Percentiles rank a stretch among this genome's conserved stretches.
Conservation (phyloP, 2,113 vertebrate species). For the Platichthys flesus region DNA sequence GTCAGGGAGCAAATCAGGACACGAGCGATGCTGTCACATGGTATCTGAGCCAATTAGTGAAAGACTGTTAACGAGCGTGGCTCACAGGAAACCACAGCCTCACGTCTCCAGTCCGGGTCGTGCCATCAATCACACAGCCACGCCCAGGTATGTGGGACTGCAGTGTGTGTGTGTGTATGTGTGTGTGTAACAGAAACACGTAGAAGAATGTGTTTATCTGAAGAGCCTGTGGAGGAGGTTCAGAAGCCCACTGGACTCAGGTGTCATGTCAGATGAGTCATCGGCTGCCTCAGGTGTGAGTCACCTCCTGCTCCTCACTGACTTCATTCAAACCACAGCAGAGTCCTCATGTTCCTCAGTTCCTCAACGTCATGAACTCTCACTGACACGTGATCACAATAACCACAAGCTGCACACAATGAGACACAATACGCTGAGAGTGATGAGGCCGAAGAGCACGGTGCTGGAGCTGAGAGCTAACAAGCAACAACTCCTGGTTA, state of each 20-base stretch:
- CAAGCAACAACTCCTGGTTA: too few species aligned
- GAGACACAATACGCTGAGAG: too few species aligned
- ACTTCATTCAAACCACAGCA: too few species aligned
- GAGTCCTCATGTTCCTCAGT: neutral
- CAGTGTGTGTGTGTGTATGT: neutral
- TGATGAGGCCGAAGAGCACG: too few species aligned
- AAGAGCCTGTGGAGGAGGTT: neutral
- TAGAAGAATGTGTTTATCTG: slow-evolving; percentile 44
- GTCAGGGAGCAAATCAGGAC: neutral
- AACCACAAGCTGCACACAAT: too few species aligned
- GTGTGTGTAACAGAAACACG: neutral
- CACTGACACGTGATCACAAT: too few species aligned
- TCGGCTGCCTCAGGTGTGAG: slow-evolving; percentile 47
- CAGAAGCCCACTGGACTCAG: neutral
- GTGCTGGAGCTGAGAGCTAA: neutral
- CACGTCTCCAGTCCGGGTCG: neutral
- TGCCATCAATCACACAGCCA: slow-evolving; percentile 36
- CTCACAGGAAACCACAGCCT: slow-evolving; percentile 21
- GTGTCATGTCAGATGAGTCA: slow-evolving; percentile 53
- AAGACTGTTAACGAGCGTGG: neutral
- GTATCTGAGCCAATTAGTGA: neutral
- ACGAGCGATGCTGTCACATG: neutral
- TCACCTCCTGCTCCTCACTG: slow-evolving; percentile 20
- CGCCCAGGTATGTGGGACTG: slow-evolving; percentile 27
- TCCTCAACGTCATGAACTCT: neutral